These are phyloP conservation scores for Heliconius ismenius DNA, from an alignment of 2,888 invertebrate genomes.

Conservation along the genomic window DNA sequence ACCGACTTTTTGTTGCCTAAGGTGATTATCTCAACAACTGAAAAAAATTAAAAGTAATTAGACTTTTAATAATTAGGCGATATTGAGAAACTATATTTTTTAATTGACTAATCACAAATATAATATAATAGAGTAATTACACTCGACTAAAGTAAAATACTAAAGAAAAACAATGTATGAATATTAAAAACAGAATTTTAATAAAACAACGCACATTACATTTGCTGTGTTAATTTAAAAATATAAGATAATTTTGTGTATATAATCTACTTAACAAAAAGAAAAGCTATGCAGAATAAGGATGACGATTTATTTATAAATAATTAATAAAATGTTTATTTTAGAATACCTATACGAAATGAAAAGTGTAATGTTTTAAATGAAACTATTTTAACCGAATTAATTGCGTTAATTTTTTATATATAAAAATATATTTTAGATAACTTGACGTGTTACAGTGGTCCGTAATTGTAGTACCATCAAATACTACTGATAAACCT, in stretches of 20 bases:
- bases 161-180: constrained; percentile 19
- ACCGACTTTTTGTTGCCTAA: constrained; percentile 30
- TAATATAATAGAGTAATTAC: background rate
- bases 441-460: no score
- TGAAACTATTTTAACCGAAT: no score
- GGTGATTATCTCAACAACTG: constrained; percentile 40
- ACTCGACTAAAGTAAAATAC: constrained; percentile 14
- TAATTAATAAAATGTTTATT: background rate
- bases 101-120: no score
- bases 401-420: no score
- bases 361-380: background rate
- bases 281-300: constrained; percentile 24
- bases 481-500: background rate
- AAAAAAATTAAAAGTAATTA: constrained; percentile 24
- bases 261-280: constrained; percentile 33
- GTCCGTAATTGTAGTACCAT: no score
- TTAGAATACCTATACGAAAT: background rate
- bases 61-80: background rate
- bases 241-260: constrained; percentile 31
- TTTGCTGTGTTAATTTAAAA: constrained; percentile 42
- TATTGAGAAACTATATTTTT: background rate
- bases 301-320: background rate
- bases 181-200: constrained; percentile 41
- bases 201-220: constrained; percentile 45
- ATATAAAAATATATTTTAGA: no score